Conservation (phyloP, 2,888 invertebrate genomes). For the Nymphalis c-album region DNA sequence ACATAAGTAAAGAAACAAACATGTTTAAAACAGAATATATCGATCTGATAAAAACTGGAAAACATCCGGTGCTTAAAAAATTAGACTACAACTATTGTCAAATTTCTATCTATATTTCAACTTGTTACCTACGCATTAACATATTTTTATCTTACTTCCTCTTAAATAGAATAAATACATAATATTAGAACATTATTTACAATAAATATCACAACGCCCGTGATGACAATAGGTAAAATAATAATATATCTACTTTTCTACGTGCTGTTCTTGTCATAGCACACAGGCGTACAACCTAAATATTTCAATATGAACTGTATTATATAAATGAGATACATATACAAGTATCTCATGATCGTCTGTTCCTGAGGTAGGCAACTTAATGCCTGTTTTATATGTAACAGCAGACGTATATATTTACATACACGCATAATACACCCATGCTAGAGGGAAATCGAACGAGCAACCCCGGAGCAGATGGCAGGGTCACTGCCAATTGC, state of each 20-base stretch:
- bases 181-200: constrained; percentile 33
- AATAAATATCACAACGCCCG: constrained; percentile 46
- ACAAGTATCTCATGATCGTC: too few relatives aligned
- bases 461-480: too few relatives aligned
- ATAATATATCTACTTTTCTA: not conserved
- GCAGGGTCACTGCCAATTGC: too few relatives aligned
- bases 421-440: too few relatives aligned
- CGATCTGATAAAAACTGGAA: not conserved
- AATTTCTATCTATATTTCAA: constrained; percentile 38
- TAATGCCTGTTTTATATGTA: too few relatives aligned
- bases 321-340: too few relatives aligned
- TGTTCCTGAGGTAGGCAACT: too few relatives aligned
- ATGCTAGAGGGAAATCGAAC: too few relatives aligned
- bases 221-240: constrained; percentile 31
- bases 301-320: not conserved
- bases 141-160: constrained; percentile 20
- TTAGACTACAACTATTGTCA: constrained; percentile 39
- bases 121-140: constrained; percentile 21
- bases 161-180: constrained; percentile 9
- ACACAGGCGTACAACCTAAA: not conserved
- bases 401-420: too few relatives aligned
- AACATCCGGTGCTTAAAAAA: constrained; percentile 24
- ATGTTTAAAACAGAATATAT: too few relatives aligned
- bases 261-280: constrained; percentile 1
- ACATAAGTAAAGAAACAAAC: too few relatives aligned